Evolutionary conservation across 2,888 invertebrate genomes (phyloP).

Genomic region (Achlya flavicornis): DNA sequence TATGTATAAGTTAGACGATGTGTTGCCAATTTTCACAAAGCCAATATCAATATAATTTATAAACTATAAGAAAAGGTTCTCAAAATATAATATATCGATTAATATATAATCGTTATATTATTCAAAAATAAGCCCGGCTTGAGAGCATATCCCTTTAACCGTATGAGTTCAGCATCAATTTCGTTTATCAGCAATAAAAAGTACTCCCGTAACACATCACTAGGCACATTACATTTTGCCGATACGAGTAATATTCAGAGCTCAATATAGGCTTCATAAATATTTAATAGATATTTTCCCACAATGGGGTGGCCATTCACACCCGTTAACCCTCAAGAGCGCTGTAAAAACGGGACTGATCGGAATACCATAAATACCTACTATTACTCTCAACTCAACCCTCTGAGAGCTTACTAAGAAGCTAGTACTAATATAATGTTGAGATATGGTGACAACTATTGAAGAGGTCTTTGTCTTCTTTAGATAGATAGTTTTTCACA

Average conservation of each 20-base stretch:
- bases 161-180: constrained; percentile 42
- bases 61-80: no score
- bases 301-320: constrained; percentile 81
- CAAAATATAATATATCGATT: no score
- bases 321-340: constrained; percentile 76
- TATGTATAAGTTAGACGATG: no score
- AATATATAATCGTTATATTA: constrained; percentile 1
- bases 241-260: constrained; percentile 55
- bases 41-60: no score
- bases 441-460: no score
- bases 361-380: constrained; percentile 72
- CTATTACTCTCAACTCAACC: constrained; percentile 51
- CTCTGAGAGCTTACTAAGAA: constrained; percentile 62
- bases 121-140: neutral
- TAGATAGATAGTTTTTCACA: no score
- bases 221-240: constrained; percentile 56
- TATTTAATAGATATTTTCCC: constrained; percentile 82
- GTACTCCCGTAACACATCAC: constrained; percentile 49
- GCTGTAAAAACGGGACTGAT: constrained; percentile 71
- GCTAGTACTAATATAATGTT: no score
- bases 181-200: constrained; percentile 48
- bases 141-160: constrained; percentile 24
- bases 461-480: no score
- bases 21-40: no score
- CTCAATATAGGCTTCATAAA: constrained; percentile 72